Conservation (phyloP, 2,113 vertebrate species). For the Oryzias javanicus region DNA sequence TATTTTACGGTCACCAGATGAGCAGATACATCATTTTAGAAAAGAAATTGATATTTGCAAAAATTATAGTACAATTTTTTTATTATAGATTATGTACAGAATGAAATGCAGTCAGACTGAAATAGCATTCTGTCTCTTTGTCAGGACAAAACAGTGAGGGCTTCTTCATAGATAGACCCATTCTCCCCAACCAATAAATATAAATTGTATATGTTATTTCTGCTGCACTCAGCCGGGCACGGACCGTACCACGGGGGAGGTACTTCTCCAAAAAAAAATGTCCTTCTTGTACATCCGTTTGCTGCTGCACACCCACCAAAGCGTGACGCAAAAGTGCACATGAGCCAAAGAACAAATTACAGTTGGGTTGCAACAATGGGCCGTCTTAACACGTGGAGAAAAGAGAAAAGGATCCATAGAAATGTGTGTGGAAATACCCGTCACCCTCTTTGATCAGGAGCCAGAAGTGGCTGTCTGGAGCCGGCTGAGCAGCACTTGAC, state of each 20-base stretch:
- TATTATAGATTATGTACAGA: slow-evolving; percentile 80
- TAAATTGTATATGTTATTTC: slow-evolving; percentile 77
- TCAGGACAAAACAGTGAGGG: slow-evolving; percentile 55
- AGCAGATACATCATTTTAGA: slow-evolving; percentile 81
- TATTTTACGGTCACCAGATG: slow-evolving; percentile 81
- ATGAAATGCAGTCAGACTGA: slow-evolving; percentile 68
- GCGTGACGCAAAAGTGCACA: slow-evolving; percentile 71
- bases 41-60: slow-evolving; percentile 77
- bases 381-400: slow-evolving; percentile 46
- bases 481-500: slow-evolving; percentile 75
- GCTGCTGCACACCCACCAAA: slow-evolving; percentile 59
- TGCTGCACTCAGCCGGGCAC: slow-evolving; percentile 70
- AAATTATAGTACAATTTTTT: slow-evolving; percentile 80
- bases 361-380: slow-evolving; percentile 67
- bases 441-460: slow-evolving; percentile 67
- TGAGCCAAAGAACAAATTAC: slow-evolving; percentile 70
- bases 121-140: slow-evolving; percentile 61
- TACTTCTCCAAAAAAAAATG: slow-evolving; percentile 53
- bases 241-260: slow-evolving; percentile 60
- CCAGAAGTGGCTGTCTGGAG: slow-evolving; percentile 65
- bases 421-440: slow-evolving; percentile 64
- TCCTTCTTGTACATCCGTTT: slow-evolving; percentile 71
- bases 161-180: slow-evolving; percentile 54
- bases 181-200: slow-evolving; percentile 76
- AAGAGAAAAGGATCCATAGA: slow-evolving; percentile 46